Evolutionary conservation across 2,888 invertebrate species (phyloP).

Genomic region (Plagodis dolabraria): DNA sequence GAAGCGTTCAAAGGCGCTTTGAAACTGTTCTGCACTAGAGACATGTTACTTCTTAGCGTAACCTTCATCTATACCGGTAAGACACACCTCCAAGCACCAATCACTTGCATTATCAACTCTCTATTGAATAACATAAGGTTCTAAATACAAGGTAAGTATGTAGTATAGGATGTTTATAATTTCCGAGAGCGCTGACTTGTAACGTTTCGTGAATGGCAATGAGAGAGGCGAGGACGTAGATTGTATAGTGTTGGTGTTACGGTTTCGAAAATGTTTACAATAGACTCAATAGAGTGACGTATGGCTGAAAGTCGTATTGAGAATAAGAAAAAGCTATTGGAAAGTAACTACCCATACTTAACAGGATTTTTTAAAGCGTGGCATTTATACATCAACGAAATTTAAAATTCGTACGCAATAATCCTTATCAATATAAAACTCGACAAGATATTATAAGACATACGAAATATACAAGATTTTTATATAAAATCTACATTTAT

Average conservation of each 20-base stretch:
- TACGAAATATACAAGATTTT: too few species aligned
- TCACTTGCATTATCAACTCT: conserved; percentile 8
- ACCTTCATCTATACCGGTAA: conserved; percentile 96
- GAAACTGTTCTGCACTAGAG: conserved; percentile 90
- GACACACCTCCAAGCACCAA: conserved; percentile 36
- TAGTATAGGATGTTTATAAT: conserved; percentile 9
- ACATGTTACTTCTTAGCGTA: conserved; percentile 93
- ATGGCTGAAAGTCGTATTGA: conserved; percentile 14
- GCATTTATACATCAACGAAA: too few species aligned
- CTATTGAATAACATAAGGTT: neutral
- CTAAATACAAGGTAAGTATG: conserved; percentile 4
- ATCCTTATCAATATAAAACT: too few species aligned
- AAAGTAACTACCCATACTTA: too few species aligned
- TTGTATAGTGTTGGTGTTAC: conserved; percentile 12
- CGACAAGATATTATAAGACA: too few species aligned
- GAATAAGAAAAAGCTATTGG: neutral
- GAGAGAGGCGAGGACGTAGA: conserved; percentile 32
- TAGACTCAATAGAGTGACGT: conserved; percentile 26
- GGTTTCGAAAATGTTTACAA: conserved; percentile 27
- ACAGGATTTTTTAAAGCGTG: too few species aligned
- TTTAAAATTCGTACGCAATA: too few species aligned
- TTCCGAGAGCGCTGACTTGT: conserved; percentile 24
- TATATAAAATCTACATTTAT: too few species aligned
- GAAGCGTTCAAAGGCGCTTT: conserved; percentile 91
- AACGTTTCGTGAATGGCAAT: conserved; percentile 33